Evolutionary conservation across 1,140 invertebrate genomes (phyloP).

Genomic region (Nomia melanderi): DNA sequence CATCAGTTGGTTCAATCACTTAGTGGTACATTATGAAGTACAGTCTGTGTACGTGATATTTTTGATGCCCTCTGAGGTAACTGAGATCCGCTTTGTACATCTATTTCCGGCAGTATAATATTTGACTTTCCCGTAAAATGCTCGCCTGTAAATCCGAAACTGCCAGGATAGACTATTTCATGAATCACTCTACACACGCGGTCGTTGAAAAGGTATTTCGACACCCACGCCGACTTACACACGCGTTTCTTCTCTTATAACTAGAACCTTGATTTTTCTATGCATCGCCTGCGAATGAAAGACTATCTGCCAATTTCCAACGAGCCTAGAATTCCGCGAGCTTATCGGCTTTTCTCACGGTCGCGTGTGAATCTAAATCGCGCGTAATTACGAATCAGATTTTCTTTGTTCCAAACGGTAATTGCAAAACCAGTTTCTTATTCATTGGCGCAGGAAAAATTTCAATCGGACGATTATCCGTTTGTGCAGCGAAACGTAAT

Average conservation of each 20-base stretch:
- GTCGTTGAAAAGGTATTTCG: slow-evolving; percentile 6
- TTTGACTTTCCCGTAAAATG: neutral
- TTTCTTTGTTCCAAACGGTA: neutral
- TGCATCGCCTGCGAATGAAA: slow-evolving; percentile 16
- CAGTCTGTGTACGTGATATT: neutral
- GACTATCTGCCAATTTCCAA: slow-evolving; percentile 39
- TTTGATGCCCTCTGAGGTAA: neutral
- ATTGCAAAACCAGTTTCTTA: neutral
- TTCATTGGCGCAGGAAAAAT: neutral
- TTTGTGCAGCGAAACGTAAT: neutral
- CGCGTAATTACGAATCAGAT: neutral
- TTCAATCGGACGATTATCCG: too few species aligned
- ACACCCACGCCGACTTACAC: slow-evolving; percentile 22
- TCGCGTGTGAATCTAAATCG: neutral
- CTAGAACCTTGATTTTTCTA: slow-evolving; percentile 33
- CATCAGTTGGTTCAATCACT: too few species aligned
- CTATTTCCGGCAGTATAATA: neutral
- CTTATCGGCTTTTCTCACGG: neutral
- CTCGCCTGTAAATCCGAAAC: neutral
- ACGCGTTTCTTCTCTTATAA: neutral
- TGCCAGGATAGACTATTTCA: slow-evolving; percentile 15
- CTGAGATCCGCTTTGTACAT: neutral
- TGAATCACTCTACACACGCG: slow-evolving; percentile 25
- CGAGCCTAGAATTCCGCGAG: too few species aligned
- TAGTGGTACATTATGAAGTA: too few species aligned